A percentile compares a stretch with the other conserved stretches of the same genome.
phyloP scores from a whole-genome alignment of 92 coral and sea anemone genomes.

The Porites evermanni region DNA sequence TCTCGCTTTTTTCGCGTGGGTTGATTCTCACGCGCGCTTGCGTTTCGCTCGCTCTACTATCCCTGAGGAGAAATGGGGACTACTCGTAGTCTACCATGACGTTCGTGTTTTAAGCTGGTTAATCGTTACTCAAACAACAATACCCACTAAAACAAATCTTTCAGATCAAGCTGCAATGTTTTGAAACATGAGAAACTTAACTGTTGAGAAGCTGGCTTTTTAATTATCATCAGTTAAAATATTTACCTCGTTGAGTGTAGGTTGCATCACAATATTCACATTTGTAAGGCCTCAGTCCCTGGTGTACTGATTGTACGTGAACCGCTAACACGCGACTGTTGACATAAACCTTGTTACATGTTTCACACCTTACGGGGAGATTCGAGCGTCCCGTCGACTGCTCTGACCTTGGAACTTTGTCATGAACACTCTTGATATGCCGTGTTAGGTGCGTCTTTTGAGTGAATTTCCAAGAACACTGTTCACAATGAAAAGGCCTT shows the following conservation, averaged over 20 bases:
- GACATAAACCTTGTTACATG: slow-evolving; percentile 78
- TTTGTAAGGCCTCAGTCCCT: slow-evolving; percentile 80
- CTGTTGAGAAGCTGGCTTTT: not conserved
- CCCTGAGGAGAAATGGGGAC: no score
- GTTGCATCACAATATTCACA: slow-evolving; percentile 85
- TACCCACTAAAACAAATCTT: not conserved
- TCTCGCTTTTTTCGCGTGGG: no score
- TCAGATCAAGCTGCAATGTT: not conserved
- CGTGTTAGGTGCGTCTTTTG: slow-evolving; percentile 84
- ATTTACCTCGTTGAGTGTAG: slow-evolving; percentile 82
- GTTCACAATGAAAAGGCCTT: slow-evolving; percentile 78
- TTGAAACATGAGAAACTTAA: not conserved
- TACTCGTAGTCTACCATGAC: no score
- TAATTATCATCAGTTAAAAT: not conserved
- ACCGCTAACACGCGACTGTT: slow-evolving; percentile 75
- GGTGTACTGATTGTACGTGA: slow-evolving; percentile 76
- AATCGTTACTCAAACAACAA: no score
- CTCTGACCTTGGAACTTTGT: slow-evolving; percentile 31
- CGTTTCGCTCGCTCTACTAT: no score
- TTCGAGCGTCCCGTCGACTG: slow-evolving; percentile 18
- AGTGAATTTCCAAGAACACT: slow-evolving; percentile 83
- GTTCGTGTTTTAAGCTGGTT: no score
- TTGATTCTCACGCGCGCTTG: no score
- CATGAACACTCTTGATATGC: slow-evolving; percentile 78
- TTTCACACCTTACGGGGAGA: slow-evolving; percentile 60